Evolutionary conservation across 2,888 invertebrate genomes (phyloP).

Genomic region (Dasypogon diadema): DNA sequence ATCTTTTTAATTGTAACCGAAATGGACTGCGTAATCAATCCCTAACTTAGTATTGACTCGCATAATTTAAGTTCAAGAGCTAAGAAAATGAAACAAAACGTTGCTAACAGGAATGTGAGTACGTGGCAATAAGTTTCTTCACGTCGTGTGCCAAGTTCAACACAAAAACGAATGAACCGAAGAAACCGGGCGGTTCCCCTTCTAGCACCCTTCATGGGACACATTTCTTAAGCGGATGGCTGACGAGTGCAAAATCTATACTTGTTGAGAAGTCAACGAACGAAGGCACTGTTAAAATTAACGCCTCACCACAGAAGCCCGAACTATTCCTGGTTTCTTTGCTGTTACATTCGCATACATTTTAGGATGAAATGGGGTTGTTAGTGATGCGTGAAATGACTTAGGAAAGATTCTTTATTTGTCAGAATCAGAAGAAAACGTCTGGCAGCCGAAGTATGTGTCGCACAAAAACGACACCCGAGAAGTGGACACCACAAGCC

Average conservation of each 20-base stretch:
- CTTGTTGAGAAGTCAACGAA: background rate
- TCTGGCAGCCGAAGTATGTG: background rate
- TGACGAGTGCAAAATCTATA: background rate
- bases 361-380: background rate
- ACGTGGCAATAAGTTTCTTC: too few relatives aligned
- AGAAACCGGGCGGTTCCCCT: background rate
- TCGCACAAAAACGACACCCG: background rate
- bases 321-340: background rate
- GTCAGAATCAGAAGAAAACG: background rate
- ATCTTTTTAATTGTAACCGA: too few relatives aligned
- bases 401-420: background rate
- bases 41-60: background rate
- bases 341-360: background rate
- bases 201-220: background rate
- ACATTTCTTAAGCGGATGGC: too few relatives aligned
- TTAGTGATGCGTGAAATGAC: constrained; percentile 2
- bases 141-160: background rate
- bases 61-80: background rate
- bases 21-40: too few relatives aligned
- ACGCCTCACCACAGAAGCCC: background rate
- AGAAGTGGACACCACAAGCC: background rate
- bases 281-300: background rate
- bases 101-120: too few relatives aligned
- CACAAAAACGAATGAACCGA: background rate
- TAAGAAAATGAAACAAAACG: background rate